These are phyloP conservation scores for Beroe ovata DNA, from an alignment of 37 sponge, comb jelly and placozoan genomes.

Conservation along the genomic window DNA sequence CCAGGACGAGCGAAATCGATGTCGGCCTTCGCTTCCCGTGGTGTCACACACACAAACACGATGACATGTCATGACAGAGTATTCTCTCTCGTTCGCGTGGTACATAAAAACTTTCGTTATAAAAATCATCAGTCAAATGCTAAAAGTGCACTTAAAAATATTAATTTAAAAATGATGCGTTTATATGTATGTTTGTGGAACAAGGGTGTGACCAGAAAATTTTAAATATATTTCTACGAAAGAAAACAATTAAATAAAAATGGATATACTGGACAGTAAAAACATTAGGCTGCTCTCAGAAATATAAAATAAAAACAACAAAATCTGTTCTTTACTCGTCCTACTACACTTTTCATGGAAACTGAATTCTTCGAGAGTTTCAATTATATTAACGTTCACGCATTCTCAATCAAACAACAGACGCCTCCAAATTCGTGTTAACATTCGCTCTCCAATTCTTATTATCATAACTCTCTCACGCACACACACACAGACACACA, in stretches of 20 bases:
- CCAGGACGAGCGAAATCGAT: no score
- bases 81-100: constrained; percentile 6
- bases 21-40: no score
- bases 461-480: no score
- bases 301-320: constrained; percentile 67
- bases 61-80: no score
- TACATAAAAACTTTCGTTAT: constrained; percentile 57
- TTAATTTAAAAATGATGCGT: constrained; percentile 51
- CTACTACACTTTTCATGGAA: not conserved
- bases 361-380: constrained; percentile 61
- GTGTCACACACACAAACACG: no score
- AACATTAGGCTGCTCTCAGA: constrained; percentile 63
- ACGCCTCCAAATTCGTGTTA: not conserved
- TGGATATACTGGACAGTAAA: constrained; percentile 57
- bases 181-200: constrained; percentile 10
- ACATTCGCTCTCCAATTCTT: no score
- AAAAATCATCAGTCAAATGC: constrained; percentile 43
- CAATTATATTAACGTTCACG: constrained; percentile 42
- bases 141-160: constrained; percentile 58
- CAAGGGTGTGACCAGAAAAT: not conserved
- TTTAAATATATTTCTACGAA: constrained; percentile 57
- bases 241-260: constrained; percentile 67
- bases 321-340: constrained; percentile 1
- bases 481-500: no score
- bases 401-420: constrained; percentile 47